These are phyloP conservation scores for Chaetodon auriga DNA, from an alignment of 2,113 vertebrate species.

Conservation along the genomic window DNA sequence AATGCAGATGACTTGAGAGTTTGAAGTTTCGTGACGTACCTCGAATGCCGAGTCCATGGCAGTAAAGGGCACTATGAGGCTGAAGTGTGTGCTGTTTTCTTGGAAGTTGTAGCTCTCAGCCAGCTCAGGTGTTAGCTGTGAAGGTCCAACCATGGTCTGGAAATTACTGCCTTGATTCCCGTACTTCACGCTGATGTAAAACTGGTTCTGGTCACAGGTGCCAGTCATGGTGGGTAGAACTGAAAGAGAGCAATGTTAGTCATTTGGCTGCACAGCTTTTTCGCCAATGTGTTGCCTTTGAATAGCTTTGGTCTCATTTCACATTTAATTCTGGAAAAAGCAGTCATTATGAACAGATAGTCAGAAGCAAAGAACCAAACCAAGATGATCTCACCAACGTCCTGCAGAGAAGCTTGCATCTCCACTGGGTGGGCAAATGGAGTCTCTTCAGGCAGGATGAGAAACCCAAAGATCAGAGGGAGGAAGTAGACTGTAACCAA, in stretches of 20 bases:
- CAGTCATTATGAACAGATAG: fast-evolving
- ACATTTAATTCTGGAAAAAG: neutral
- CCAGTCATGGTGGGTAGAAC: constrained; percentile 75
- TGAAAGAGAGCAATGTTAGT: neutral
- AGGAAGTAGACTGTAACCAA: constrained; percentile 69
- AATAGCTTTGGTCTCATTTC: neutral
- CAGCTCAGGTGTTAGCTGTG: constrained; percentile 52
- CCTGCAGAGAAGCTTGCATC: constrained; percentile 59
- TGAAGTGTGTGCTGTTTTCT: constrained; percentile 75
- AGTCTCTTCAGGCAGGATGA: constrained; percentile 75
- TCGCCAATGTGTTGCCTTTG: fast-evolving
- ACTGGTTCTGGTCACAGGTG: constrained; percentile 75
- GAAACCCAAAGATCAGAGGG: constrained; percentile 73
- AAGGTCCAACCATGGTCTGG: constrained; percentile 58
- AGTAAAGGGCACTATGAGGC: constrained; percentile 66
- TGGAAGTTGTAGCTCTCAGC: constrained; percentile 24
- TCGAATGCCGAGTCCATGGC: constrained; percentile 60
- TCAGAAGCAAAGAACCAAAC: neutral
- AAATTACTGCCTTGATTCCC: constrained; percentile 72
- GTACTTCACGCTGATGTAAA: constrained; percentile 66
- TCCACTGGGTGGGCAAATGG: constrained; percentile 67
- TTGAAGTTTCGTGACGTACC: constrained; percentile 51
- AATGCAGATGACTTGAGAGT: neutral
- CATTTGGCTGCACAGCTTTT: neutral
- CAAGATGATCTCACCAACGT: constrained; percentile 73